Base-by-base conservation (phyloP, 2,113 vertebrate species). In the Trichomycterus rosablanca region DNA sequence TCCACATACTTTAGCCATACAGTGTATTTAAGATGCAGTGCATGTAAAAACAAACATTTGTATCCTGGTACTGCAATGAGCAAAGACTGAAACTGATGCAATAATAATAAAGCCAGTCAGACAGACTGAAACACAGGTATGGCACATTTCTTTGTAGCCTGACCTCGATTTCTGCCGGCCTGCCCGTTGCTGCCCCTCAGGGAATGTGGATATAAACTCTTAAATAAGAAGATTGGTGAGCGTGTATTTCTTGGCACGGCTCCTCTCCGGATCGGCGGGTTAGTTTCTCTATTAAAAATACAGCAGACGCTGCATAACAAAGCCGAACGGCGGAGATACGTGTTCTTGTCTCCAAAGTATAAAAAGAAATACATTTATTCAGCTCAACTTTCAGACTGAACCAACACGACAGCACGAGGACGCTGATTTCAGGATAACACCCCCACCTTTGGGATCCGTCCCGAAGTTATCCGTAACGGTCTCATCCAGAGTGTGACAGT, bases 121-220 rank as follows among this genome's bases (percentile, higher is more conserved):
- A n/a, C n/a, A n/a, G n/a, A n/a, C n/a, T n/a, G n/a, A n/a, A n/a
- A n/a, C n/a, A n/a, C n/a, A n/a, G n/a, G n/a, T n/a, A n/a, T n/a
- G n/a, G n/a, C n/a, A n/a, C n/a, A n/a, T n/a, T n/a, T n/a, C n/a
- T n/a, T n/a, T n/a, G n/a, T n/a, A 12, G 58, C 40, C 34, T 68
- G 65, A 71, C 71, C 65, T 63, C 53, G 51, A 62, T 74, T 63
- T 69, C 49, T 58, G 46, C 66, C 53, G 52, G 45, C 26, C 7
- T 57, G 52, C 26, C 45, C 59, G 67, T 49, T 26, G 48, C 52
- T 65, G 24, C 61, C 61, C 23, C 56, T 44, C 35, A 7, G 16
- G 35, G 30, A 63, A 28, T 22, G 44, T 42, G 4, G 2, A 39
- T 45, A 35, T 48, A 35, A 67, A 49, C 6, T 60, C 59, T 23